Evolutionary conservation across 1,140 invertebrate genomes (phyloP), one percentile per base, ranked within the genome.

Genomic region (Campodea augens): DNA sequence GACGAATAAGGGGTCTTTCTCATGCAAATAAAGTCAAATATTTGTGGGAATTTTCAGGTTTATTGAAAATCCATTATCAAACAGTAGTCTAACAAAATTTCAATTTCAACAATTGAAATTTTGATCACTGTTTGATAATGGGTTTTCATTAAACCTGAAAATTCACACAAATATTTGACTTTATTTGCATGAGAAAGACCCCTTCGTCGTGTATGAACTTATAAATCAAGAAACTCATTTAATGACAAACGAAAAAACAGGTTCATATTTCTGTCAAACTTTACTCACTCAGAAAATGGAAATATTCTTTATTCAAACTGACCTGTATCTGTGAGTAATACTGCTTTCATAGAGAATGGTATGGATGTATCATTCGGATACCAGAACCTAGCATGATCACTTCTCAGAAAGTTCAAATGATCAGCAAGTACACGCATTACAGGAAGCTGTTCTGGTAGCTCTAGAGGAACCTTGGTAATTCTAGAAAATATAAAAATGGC

Each of bases 301-400:
- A 21, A 13, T 12, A 40, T n/a, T n/a, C 3, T 40, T 4, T 42
- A 24, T 10, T 25, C 43, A 32, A 13, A 37, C 48, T 51, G 29
- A 60, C 60, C 64, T 37, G 61, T 64, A 47, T 66, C 64, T 3
- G 64, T 65, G 18, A 66, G 45, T 4, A 66, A 55, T 12, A 66
- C 51, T 12, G 64, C 62, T 18, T 53, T 56, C 4, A 57, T 49
- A 7, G 53, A 50, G 4, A 25, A 19, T 7, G 53, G 54, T 13
- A 50, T 49, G 5, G 49, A 52, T 18, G 46, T 46, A 18, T 55
- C 53, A 38, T 57, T 57, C 49, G 54, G 55, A 43, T 55, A 57
- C 56, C 56, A 57, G 48, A 57, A 57, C 44, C 56, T 24, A 15
- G 55, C 47, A 43, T 57, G 56, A 32, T 57, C 56, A 40, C 49